Evolutionary conservation across 2,797 vertebrate species (phyloP).

Genomic region (Euphonia xanthogaster): DNA sequence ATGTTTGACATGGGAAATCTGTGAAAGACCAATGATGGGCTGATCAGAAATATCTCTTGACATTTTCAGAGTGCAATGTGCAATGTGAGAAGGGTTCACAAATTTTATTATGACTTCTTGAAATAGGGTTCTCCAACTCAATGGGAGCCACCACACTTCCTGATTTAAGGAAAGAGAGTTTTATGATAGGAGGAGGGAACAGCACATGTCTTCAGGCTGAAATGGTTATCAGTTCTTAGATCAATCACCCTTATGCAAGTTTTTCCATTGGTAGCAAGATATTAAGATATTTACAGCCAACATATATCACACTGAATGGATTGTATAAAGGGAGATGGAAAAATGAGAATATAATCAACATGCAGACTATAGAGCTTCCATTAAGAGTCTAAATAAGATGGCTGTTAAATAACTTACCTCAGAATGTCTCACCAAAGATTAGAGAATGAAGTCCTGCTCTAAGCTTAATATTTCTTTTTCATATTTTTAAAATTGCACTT

Average conservation of each 20-base stretch:
- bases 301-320: not conserved
- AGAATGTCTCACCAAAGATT: not conserved
- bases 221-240: not conserved
- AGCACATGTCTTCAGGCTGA: not conserved
- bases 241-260: not conserved
- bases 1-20: slow-evolving; percentile 38
- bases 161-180: not conserved
- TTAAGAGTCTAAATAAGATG: not conserved
- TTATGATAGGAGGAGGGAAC: not conserved
- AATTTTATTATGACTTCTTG: slow-evolving; percentile 27
- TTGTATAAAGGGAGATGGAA: not conserved
- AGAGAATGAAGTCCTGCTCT: not conserved
- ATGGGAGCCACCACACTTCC: not conserved
- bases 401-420: not conserved
- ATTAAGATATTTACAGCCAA: slow-evolving; percentile 31
- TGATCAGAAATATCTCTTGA: slow-evolving; percentile 54
- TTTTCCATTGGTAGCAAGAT: not conserved
- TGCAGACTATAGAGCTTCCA: not conserved
- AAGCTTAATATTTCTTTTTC: not conserved
- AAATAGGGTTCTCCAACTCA: not conserved
- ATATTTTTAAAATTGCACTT: not conserved
- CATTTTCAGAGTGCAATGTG: slow-evolving; percentile 50
- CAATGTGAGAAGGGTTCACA: not conserved
- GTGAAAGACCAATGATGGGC: slow-evolving; percentile 36
- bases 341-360: not conserved